These are phyloP conservation scores for Arge pagana DNA, from an alignment of 2,888 invertebrate species.

Conservation along the genomic window DNA sequence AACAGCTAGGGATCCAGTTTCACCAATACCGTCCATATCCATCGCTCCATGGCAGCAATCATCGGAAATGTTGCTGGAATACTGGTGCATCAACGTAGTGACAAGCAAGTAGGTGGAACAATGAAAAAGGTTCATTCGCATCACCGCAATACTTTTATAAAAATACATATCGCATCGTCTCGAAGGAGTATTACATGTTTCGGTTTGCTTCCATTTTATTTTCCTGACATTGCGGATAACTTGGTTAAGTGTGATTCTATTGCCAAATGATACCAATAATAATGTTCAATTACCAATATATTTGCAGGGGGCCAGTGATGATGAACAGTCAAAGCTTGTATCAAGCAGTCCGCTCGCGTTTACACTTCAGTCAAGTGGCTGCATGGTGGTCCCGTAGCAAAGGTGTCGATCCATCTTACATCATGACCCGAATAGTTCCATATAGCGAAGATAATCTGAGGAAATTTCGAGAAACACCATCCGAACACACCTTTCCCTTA, in stretches of 20 bases:
- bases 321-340: constrained; percentile 73
- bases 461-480: constrained; percentile 59
- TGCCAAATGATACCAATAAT: no score
- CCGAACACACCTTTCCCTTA: constrained; percentile 74
- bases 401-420: constrained; percentile 56
- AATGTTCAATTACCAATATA: no score
- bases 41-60: constrained; percentile 53
- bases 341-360: constrained; percentile 91
- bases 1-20: constrained; percentile 48
- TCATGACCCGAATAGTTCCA: constrained; percentile 53
- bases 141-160: no score
- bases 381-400: constrained; percentile 77
- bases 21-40: constrained; percentile 51
- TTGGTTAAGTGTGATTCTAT: no score
- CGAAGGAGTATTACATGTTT: no score
- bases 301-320: constrained; percentile 48
- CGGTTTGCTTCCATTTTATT: no score
- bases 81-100: constrained; percentile 78
- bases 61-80: constrained; percentile 73
- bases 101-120: constrained; percentile 62
- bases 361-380: constrained; percentile 95
- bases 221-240: no score
- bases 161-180: no score
- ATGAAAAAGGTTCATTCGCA: no score
- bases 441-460: constrained; percentile 51